Percentiles rank a stretch among this genome's conserved stretches.
phyloP scores from a whole-genome alignment of 2,797 vertebrate genomes.

The Phrynocephalus forsythii region DNA sequence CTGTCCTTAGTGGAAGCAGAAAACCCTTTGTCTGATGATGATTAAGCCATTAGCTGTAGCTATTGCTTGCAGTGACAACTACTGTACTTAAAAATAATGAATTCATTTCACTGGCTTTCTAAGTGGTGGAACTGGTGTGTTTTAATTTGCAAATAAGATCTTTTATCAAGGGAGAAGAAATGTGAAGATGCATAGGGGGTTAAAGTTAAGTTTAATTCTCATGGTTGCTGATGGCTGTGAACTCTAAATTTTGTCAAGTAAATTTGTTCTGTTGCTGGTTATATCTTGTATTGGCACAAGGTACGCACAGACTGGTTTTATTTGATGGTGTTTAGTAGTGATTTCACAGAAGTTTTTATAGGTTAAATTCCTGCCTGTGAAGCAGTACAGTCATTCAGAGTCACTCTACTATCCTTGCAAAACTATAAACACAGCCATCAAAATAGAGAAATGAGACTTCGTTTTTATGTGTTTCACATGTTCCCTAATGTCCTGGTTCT shows the following conservation, averaged over 20 bases:
- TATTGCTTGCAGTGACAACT: slow-evolving; percentile 8
- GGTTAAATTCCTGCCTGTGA: not conserved
- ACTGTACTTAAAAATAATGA: slow-evolving; percentile 2
- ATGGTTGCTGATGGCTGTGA: not conserved
- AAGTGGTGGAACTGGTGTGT: slow-evolving; percentile 6
- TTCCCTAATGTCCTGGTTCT: slow-evolving; percentile 16
- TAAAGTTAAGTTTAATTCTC: not conserved
- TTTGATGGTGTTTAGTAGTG: not conserved
- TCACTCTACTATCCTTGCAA: not conserved
- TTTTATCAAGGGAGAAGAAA: slow-evolving; percentile 2
- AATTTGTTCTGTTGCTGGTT: not conserved
- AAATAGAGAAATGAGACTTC: not conserved
- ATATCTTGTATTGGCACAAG: not conserved
- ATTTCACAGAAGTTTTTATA: not conserved
- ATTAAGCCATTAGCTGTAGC: slow-evolving; percentile 30
- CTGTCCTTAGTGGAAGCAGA: not conserved
- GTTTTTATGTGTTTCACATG: not conserved
- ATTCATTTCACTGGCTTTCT: not conserved
- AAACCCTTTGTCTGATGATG: slow-evolving; percentile 5
- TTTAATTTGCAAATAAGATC: slow-evolving; percentile 18
- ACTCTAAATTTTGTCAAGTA: not conserved
- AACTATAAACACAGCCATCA: slow-evolving; percentile 8
- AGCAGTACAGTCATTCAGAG: not conserved
- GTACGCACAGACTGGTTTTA: not conserved
- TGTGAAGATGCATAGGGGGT: not conserved